Conservation (phyloP, 2,113 vertebrate genomes). For the Elephas maximus region DNA sequence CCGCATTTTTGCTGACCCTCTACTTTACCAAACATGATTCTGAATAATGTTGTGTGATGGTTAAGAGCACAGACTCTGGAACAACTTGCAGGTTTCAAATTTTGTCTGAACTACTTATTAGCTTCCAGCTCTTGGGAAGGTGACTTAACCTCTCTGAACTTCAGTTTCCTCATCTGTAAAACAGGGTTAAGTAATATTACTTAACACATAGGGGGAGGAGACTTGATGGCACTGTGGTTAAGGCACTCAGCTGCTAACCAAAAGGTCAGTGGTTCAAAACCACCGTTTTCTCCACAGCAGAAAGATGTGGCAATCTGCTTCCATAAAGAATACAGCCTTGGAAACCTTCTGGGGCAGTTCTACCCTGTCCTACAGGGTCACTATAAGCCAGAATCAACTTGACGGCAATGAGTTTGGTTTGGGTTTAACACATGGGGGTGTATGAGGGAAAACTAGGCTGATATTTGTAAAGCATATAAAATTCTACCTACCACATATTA, state of each 20-base stretch:
- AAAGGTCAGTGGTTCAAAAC: no score
- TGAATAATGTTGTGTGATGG: not conserved
- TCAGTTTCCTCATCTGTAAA: not conserved
- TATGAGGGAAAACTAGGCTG: not conserved
- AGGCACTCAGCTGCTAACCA: not conserved
- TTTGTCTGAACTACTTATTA: not conserved
- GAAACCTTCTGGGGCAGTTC: not conserved
- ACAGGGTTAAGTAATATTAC: not conserved
- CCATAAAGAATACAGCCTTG: not conserved
- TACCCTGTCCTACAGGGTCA: not conserved
- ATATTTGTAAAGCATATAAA: not conserved
- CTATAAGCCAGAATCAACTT: not conserved
- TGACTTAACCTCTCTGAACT: no score
- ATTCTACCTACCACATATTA: not conserved
- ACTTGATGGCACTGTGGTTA: not conserved
- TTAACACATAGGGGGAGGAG: accelerated
- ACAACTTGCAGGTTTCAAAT: not conserved
- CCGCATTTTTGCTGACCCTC: no score
- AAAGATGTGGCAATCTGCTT: not conserved
- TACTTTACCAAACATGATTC: no score
- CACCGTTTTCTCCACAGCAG: not conserved
- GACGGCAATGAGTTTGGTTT: not conserved
- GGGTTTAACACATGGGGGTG: accelerated
- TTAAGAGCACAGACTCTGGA: not conserved
- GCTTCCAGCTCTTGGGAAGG: not conserved